Evolutionary conservation across 2,888 invertebrate genomes (phyloP), one percentile per base, ranked within the genome.

Genomic region (Mimas tiliae): DNA sequence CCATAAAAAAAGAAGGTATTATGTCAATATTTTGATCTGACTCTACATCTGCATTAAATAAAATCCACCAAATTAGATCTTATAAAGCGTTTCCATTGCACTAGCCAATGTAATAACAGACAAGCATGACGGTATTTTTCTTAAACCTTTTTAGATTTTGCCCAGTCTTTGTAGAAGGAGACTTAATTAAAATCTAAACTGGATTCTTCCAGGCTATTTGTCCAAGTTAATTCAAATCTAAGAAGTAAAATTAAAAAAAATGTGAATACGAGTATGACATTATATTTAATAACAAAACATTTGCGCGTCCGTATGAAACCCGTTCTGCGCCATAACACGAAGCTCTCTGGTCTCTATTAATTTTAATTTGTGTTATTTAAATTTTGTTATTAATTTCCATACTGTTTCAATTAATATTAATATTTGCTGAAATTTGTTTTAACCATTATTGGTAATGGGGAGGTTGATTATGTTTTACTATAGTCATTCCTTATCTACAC

Each of bases 261-360:
- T 55, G 16, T 34, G 34, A 55, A 34, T 16, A 16, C n/a, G 55
- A 38, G 16, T 34, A 11, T 16, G 55, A 55, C 55, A 55, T 53
- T 53, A 53, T 55, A 55, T 55, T 55, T 38, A 38, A 38, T 38
- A 38, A 55, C 55, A 55, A 55, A 55, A 55, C 55, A 55, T 38
- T 55, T n/a, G 16, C 38, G 55, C 21, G 51, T 27, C 51, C 21
- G 51, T 21, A 51, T n/a, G 34, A 8, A 34, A 34, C 4, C 11
- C n/a, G 16, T 55, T 34, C 9, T 55, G 16, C 38, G 55, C 55
- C 16, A 16, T 38, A 34, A 55, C 38, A 16, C 55, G 53, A 19
- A 27, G 34, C 51, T 12, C 8, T n/a, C 21, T 51, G 19, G 53
- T 9, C 55, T 34, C n/a, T n/a, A n/a, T n/a, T 55, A 34, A 55